A percentile compares a stretch with the other conserved stretches of the same genome.
Conservation (phyloP, 1,140 invertebrate species). For the Trigoniulus corallinus region DNA sequence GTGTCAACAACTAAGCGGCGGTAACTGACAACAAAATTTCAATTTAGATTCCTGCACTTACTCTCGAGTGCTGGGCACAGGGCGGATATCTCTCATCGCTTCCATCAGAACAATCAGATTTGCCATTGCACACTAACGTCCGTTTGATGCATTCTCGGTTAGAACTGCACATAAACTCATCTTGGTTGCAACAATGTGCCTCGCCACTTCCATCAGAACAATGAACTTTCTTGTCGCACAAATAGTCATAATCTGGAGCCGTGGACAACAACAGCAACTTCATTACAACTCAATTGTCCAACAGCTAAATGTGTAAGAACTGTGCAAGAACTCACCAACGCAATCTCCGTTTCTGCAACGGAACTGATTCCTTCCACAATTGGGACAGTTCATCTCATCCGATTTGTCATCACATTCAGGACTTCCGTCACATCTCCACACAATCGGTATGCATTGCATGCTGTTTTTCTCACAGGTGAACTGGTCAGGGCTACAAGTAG, state of each 20-base stretch:
- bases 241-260: conserved; percentile 8
- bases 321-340: conserved; percentile 50
- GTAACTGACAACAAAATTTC: no score
- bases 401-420: conserved; percentile 65
- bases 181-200: conserved; percentile 9
- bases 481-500: conserved; percentile 54
- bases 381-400: conserved; percentile 55
- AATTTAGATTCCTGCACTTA: no score
- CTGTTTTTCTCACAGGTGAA: conserved; percentile 46
- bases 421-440: conserved; percentile 70
- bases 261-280: neutral
- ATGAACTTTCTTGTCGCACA: conserved; percentile 14
- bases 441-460: conserved; percentile 53
- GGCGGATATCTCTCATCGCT: conserved; percentile 32
- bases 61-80: no score
- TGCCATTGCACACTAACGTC: conserved; percentile 48
- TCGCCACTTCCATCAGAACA: conserved; percentile 20
- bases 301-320: no score
- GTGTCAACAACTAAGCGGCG: no score
- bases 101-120: conserved; percentile 49
- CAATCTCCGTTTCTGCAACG: conserved; percentile 53
- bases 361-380: conserved; percentile 41
- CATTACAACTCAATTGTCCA: no score
- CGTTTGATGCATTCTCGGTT: conserved; percentile 28
- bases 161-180: conserved; percentile 16